Evolutionary conservation across 1,140 invertebrate species (phyloP).

Genomic region (Liolophura sinensis): DNA sequence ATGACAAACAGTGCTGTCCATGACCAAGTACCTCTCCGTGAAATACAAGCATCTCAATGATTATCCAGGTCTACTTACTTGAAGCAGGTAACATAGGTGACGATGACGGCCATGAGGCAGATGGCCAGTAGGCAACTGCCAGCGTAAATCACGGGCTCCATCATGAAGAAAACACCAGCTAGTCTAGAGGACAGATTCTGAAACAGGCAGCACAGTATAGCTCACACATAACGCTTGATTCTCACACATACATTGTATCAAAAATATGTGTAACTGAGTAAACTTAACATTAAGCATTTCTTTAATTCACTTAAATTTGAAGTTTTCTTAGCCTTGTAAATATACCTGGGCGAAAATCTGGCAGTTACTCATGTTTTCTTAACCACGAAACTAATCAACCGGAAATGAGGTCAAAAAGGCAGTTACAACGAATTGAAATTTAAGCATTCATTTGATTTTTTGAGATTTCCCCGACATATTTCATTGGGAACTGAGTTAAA

Average conservation of each 20-base stretch:
- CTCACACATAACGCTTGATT: neutral
- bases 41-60: neutral
- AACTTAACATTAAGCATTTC: no score
- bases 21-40: neutral
- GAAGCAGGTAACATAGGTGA: slow-evolving; percentile 70
- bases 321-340: no score
- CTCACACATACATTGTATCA: neutral
- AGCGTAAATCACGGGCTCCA: slow-evolving; percentile 77
- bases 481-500: no score
- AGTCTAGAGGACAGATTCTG: slow-evolving; percentile 60
- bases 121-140: slow-evolving; percentile 76
- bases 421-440: no score
- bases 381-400: no score
- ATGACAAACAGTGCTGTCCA: neutral
- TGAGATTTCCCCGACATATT: no score
- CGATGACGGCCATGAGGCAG: slow-evolving; percentile 73
- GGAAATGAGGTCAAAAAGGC: no score
- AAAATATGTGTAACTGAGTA: neutral
- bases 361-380: no score
- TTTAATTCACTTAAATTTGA: no score
- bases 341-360: no score
- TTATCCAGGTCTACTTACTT: slow-evolving; percentile 29
- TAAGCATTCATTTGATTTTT: no score
- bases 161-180: slow-evolving; percentile 71
- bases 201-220: slow-evolving; percentile 6